Conservation (phyloP, 2,797 vertebrate species). For the Spinibarbus caldwelli region DNA sequence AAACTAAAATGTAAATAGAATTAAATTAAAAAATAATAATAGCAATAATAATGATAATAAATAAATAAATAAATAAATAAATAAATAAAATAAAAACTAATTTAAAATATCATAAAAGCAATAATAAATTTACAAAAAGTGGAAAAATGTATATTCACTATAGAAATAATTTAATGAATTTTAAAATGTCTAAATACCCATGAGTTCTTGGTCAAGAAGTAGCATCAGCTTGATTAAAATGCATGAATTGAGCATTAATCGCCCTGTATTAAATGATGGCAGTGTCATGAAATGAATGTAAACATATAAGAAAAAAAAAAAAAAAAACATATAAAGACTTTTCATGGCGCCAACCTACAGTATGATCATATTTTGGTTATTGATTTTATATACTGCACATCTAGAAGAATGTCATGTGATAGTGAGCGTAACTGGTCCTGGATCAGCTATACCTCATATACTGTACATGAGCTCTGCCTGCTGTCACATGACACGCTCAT, state of each 20-base stretch:
- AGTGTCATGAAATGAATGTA: background rate
- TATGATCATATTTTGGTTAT: background rate
- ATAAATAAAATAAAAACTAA: too few relatives aligned
- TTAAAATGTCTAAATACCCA: background rate
- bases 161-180: background rate
- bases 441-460: background rate
- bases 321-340: background rate
- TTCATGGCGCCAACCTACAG: too few relatives aligned
- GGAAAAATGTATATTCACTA: background rate
- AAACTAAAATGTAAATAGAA: background rate
- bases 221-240: background rate
- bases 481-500: conserved; percentile 22
- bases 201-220: background rate
- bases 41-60: too few relatives aligned
- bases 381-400: background rate
- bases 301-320: background rate
- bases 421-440: background rate
- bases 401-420: background rate
- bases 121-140: background rate
- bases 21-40: background rate
- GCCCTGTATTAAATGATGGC: background rate
- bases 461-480: background rate
- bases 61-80: too few relatives aligned
- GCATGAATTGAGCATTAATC: background rate
- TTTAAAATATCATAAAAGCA: background rate